Conservation (phyloP, 2,113 vertebrate genomes). For the Coregonus clupeaformis region DNA sequence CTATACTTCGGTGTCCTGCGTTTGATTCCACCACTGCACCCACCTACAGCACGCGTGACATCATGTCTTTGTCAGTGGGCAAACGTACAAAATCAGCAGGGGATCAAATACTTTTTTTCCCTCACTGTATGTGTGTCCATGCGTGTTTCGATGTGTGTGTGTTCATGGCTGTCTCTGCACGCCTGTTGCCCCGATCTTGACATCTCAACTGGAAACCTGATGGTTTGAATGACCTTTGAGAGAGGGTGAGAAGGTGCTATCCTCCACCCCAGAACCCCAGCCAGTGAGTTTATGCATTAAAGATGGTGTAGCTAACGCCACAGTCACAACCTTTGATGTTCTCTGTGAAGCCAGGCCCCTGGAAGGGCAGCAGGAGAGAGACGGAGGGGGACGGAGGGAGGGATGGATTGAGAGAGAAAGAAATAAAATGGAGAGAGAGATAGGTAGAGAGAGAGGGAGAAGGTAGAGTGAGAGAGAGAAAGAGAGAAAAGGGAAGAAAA, state of each 20-base stretch:
- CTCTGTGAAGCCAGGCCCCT: slow-evolving; percentile 47
- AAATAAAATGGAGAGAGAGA: not conserved
- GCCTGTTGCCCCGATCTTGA: slow-evolving; percentile 39
- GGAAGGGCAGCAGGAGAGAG: slow-evolving; percentile 16
- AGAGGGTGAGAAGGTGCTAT: slow-evolving; percentile 57
- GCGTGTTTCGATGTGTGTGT: not conserved
- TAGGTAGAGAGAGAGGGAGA: not conserved
- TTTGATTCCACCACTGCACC: no score
- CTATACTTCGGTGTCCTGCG: no score
- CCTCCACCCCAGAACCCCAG: not conserved
- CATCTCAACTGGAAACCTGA: slow-evolving; percentile 48
- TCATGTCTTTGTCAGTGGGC: no score
- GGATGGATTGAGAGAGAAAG: not conserved
- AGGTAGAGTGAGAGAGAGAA: not conserved
- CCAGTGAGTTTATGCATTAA: slow-evolving; percentile 61
- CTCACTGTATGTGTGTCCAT: slow-evolving; percentile 17
- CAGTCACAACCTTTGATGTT: slow-evolving; percentile 51
- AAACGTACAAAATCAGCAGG: no score
- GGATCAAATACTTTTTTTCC: no score
- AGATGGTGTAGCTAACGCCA: slow-evolving; percentile 54
- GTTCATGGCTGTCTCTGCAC: not conserved
- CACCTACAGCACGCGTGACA: no score
- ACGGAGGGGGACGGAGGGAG: slow-evolving; percentile 12
- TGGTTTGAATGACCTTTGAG: slow-evolving; percentile 66
- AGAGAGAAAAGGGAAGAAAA: not conserved